Conservation (phyloP, 2,888 invertebrate species). For the Cheilosia vulpina region DNA sequence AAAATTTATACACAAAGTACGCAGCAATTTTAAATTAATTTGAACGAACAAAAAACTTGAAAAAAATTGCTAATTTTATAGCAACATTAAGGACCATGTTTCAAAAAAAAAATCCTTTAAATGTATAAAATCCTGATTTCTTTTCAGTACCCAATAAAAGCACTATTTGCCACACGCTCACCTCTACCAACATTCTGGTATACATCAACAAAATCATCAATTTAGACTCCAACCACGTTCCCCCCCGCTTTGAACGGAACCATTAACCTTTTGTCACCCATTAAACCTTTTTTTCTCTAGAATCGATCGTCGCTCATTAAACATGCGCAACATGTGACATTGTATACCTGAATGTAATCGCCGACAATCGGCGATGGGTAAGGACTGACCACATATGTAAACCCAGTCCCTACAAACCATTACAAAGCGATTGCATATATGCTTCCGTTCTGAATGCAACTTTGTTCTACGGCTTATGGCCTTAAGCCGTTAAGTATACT, state of each 20-base stretch:
- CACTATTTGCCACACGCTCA: background rate
- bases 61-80: background rate
- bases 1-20: no score
- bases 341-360: conserved; percentile 19
- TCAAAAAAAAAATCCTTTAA: background rate
- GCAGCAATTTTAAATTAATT: background rate
- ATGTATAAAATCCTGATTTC: background rate
- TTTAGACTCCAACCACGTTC: conserved; percentile 29
- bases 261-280: conserved; percentile 55
- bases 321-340: conserved; percentile 48
- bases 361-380: conserved; percentile 17
- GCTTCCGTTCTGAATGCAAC: conserved; percentile 65
- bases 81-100: background rate
- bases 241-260: conserved; percentile 38
- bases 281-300: conserved; percentile 26
- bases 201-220: background rate
- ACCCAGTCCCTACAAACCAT: conserved; percentile 37
- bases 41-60: background rate
- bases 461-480: conserved; percentile 32
- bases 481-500: conserved; percentile 52
- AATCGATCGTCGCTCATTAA: conserved; percentile 43
- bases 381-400: conserved; percentile 11
- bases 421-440: conserved; percentile 40
- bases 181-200: background rate
- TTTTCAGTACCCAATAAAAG: background rate